Conservation (phyloP, 1,140 invertebrate genomes). For the Ips typographus region DNA sequence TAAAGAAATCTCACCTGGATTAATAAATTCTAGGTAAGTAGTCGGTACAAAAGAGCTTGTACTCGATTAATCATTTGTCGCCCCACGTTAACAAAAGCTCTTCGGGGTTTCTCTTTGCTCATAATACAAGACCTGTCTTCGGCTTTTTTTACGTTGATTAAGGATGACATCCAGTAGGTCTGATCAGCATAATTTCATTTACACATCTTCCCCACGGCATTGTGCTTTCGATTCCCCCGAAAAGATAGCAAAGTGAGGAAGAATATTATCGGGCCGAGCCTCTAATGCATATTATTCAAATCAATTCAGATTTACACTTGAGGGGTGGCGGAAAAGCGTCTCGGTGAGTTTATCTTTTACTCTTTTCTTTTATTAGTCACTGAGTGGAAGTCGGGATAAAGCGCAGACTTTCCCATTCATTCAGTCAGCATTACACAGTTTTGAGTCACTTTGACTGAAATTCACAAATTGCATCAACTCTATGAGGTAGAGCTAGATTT, state of each 20-base stretch:
- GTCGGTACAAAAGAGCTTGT: not conserved
- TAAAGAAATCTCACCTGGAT: too few species aligned
- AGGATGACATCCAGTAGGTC: slow-evolving; percentile 31
- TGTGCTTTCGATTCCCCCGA: slow-evolving; percentile 29
- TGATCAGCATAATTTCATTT: slow-evolving; percentile 36
- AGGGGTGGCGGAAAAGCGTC: slow-evolving; percentile 5
- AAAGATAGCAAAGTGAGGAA: slow-evolving; percentile 31
- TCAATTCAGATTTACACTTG: slow-evolving; percentile 32
- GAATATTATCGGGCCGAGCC: slow-evolving; percentile 20
- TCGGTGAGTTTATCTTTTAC: not conserved
- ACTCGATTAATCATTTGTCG: slow-evolving; percentile 22
- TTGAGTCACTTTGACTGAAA: too few species aligned
- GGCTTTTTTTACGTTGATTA: slow-evolving; percentile 33
- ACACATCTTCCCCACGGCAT: slow-evolving; percentile 28
- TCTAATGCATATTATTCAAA: slow-evolving; percentile 34
- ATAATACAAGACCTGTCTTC: slow-evolving; percentile 25
- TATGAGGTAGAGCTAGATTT: too few species aligned
- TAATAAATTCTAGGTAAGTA: too few species aligned
- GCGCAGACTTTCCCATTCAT: too few species aligned
- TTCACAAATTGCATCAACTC: too few species aligned
- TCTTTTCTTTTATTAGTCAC: too few species aligned
- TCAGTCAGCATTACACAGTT: too few species aligned
- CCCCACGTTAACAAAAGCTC: slow-evolving; percentile 23
- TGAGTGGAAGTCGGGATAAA: too few species aligned
- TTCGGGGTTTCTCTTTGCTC: slow-evolving; percentile 6